phyloP scores from a whole-genome alignment of 2,113 vertebrate species.

The Corythaixoides concolor region DNA sequence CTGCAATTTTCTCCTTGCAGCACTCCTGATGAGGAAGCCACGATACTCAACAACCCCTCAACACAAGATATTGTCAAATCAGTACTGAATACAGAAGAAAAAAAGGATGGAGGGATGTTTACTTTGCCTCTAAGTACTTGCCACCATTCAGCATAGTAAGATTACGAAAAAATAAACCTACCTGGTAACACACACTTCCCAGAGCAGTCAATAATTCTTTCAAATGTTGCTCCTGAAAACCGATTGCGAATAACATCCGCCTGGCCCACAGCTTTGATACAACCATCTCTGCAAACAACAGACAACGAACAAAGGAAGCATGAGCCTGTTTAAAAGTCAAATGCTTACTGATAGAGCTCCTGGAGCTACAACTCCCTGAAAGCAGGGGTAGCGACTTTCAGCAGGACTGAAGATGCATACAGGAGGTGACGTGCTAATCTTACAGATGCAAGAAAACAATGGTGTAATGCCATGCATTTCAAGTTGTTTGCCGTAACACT shows the following conservation, averaged over 20 bases:
- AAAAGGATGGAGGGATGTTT: background rate
- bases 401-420: background rate
- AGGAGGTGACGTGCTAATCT: background rate
- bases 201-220: slow-evolving; percentile 87
- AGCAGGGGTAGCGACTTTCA: background rate
- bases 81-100: background rate
- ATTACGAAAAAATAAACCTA: slow-evolving; percentile 11
- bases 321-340: background rate
- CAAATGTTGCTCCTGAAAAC: slow-evolving; percentile 81
- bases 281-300: slow-evolving; percentile 81
- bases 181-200: slow-evolving; percentile 93
- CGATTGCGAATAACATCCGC: slow-evolving; percentile 76
- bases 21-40: background rate
- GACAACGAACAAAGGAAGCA: accelerated
- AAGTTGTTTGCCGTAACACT: accelerated
- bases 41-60: background rate
- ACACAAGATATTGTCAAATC: background rate
- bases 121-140: background rate
- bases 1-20: background rate
- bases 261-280: slow-evolving; percentile 86
- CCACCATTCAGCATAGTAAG: background rate
- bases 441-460: background rate
- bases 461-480: background rate
- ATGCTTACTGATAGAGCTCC: background rate
- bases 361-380: background rate